These are phyloP conservation scores for Lordiphosa andalusiaca DNA, from an alignment of 2,888 invertebrate genomes.

Conservation along the genomic window DNA sequence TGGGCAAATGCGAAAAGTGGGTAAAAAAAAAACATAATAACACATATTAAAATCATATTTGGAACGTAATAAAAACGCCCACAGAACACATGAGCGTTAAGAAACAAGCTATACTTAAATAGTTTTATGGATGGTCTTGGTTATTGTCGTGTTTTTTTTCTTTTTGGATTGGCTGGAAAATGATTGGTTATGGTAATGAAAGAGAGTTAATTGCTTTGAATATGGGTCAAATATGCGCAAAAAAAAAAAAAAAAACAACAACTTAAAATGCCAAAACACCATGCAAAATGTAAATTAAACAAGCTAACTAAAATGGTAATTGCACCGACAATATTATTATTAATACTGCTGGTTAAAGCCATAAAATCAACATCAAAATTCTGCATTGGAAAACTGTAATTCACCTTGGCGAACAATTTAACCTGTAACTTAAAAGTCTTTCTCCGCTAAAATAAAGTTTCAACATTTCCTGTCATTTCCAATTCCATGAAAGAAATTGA, in stretches of 20 bases:
- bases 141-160: constrained; percentile 1
- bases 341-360: too few species aligned
- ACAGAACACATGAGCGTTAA: constrained; percentile 13
- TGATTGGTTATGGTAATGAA: constrained; percentile 1
- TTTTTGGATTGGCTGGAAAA: background rate
- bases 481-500: too few species aligned
- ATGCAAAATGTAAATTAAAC: background rate
- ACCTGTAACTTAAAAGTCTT: too few species aligned
- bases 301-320: background rate
- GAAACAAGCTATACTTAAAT: constrained; percentile 9
- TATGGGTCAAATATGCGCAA: constrained; percentile 5
- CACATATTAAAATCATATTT: constrained; percentile 53
- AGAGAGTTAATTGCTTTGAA: constrained; percentile 8
- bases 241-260: background rate
- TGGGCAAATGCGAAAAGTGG: constrained; percentile 9
- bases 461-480: too few species aligned
- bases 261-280: background rate
- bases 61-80: constrained; percentile 50
- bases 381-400: too few species aligned
- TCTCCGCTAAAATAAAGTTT: too few species aligned
- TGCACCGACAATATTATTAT: background rate
- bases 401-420: too few species aligned
- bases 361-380: too few species aligned
- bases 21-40: constrained; percentile 45
- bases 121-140: background rate